Conservation (phyloP, 2,797 vertebrate species). For the Anabacerthia variegaticeps region DNA sequence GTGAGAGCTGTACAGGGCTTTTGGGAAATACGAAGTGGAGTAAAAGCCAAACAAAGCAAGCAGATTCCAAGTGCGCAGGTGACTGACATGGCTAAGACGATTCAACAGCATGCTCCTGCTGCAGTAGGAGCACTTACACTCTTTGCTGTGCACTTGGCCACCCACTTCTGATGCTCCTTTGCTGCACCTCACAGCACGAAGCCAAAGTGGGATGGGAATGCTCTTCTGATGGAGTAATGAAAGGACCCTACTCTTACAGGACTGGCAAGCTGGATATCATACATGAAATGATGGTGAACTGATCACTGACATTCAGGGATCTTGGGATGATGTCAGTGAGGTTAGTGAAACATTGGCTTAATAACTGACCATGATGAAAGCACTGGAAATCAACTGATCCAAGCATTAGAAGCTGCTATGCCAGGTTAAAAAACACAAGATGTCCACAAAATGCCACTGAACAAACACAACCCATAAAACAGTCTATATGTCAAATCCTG, state of each 20-base stretch:
- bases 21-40: no score
- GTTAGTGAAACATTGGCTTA: neutral
- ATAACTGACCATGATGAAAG: neutral
- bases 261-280: neutral
- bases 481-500: neutral
- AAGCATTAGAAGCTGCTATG: neutral
- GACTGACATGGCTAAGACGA: no score
- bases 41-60: no score
- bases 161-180: no score
- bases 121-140: no score
- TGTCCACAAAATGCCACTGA: neutral
- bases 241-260: neutral
- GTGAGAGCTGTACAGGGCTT: no score
- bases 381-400: neutral
- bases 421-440: neutral
- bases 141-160: no score
- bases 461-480: neutral
- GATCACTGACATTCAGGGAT: neutral
- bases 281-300: neutral
- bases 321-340: neutral
- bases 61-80: no score
- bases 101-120: no score
- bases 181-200: no score
- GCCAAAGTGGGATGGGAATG: no score
- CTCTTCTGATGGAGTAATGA: neutral